Evolutionary conservation across 2,888 invertebrate species (phyloP), one percentile per base, ranked within the genome.

Genomic region (Gandaritis pyraliata): DNA sequence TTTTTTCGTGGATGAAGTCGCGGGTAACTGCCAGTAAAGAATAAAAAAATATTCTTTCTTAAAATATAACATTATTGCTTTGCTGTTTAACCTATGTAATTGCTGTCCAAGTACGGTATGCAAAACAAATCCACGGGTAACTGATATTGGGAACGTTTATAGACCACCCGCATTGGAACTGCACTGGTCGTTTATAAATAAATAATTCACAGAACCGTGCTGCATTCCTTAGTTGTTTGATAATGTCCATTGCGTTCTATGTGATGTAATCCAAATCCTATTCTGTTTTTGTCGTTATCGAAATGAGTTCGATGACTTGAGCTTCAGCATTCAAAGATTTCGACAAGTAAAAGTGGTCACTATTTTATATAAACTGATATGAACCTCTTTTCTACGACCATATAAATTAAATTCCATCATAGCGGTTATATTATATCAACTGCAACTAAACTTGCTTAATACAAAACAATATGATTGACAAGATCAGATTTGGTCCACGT

Each of bases 131-230:
- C 58, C 53, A 48, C 45, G 36, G 53, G 47, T 49, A 57, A 64
- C 62, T 61, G 68, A 68, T 68, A 67, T 54, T 60, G 57, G 46
- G 61, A 61, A 50, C 55, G 58, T 61, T 58, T 61, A 49, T 60
- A 66, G 71, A 71, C 69, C 69, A 71, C 71, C 69, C 67, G 61
- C 67, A 66, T 58, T 51, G 61, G 30, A 59, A 52, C 43, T 64
- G 70, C 68, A 70, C 46, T 65, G 60, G 43, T 60, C 47, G 64
- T 66, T 64, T 65, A 68, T 68, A 65, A 68, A 70, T 68, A 66
- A 66, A 61, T 62, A 56, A 60, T 70, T 66, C 65, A 66, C 60
- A 61, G 66, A 66, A 70, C 51, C 47, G 58, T 60, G 53, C 61
- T 54, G 60, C 63, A 70, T 55, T 61, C 59, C 56, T 58, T 47